Evolutionary conservation across 2,113 vertebrate species (phyloP).

Genomic region (Serilophus lunatus): DNA sequence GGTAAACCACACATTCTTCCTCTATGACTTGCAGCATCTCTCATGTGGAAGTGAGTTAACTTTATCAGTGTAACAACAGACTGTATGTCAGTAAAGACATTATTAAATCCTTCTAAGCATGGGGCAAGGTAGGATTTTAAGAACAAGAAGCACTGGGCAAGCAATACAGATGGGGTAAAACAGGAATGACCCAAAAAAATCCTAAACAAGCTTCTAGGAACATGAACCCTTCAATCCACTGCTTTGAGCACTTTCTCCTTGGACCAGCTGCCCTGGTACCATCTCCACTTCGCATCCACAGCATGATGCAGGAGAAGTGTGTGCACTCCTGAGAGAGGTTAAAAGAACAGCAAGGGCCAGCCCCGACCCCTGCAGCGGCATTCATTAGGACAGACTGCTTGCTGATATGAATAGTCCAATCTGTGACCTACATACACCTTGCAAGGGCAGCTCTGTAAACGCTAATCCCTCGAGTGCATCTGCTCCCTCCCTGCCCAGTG

Average conservation of each 20-base stretch:
- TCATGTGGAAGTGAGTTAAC: rapidly evolving
- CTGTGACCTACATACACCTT: conserved; percentile 31
- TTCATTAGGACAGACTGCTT: background rate
- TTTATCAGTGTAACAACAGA: background rate
- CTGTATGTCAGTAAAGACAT: background rate
- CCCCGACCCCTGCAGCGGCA: rapidly evolving
- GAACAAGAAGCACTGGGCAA: background rate
- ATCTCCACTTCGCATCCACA: background rate
- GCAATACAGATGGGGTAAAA: background rate
- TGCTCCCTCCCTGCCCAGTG: background rate
- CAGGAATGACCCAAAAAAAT: background rate
- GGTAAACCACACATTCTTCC: background rate
- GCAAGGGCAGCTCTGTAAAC: background rate
- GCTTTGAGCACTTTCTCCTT: background rate
- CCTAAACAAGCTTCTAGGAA: background rate
- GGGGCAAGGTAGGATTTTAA: background rate
- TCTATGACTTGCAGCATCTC: background rate
- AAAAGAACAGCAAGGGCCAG: background rate
- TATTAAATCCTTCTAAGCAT: background rate
- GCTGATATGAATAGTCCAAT: background rate
- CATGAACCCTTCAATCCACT: background rate
- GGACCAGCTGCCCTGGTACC: background rate
- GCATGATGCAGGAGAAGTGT: rapidly evolving
- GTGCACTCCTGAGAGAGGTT: background rate
- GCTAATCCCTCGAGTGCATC: conserved; percentile 16